A percentile compares a stretch with the other conserved stretches of the same genome.
Conservation (phyloP, 1,140 invertebrate species). For the Coenobita brevimanus region DNA sequence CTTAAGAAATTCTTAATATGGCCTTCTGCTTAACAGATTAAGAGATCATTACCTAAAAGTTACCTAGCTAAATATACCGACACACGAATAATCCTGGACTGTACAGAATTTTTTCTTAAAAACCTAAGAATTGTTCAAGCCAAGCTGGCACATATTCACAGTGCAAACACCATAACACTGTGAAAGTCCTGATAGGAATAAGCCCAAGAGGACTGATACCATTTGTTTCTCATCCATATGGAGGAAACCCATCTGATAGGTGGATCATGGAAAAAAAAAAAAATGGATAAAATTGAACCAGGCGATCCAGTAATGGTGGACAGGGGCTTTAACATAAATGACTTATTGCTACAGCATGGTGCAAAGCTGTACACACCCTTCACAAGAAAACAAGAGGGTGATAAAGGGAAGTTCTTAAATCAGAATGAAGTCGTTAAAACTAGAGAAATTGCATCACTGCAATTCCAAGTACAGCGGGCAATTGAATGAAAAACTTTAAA, state of each 20-base stretch:
- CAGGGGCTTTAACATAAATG: no score
- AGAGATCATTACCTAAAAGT: no score
- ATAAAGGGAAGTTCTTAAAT: not conserved
- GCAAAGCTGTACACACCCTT: conserved; percentile 1
- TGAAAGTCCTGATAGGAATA: not conserved
- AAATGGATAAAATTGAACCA: not conserved
- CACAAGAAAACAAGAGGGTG: not conserved
- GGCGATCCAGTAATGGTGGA: no score
- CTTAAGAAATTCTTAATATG: no score
- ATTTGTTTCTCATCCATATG: conserved; percentile 1
- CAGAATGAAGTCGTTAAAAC: not conserved
- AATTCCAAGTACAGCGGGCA: no score
- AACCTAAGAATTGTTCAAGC: not conserved
- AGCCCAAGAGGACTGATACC: not conserved
- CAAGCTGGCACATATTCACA: not conserved
- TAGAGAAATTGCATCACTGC: not conserved
- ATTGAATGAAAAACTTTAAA: no score
- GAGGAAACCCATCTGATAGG: not conserved
- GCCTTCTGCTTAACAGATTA: no score
- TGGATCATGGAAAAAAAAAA: not conserved
- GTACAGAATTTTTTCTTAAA: not conserved
- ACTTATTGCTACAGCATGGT: conserved; percentile 1
- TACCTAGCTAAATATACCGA: no score
- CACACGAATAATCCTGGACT: not conserved
- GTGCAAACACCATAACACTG: not conserved